Evolutionary conservation across 2,113 vertebrate species (phyloP), one percentile per base, ranked within the genome.

Genomic region (Pyxicephalus adspersus): DNA sequence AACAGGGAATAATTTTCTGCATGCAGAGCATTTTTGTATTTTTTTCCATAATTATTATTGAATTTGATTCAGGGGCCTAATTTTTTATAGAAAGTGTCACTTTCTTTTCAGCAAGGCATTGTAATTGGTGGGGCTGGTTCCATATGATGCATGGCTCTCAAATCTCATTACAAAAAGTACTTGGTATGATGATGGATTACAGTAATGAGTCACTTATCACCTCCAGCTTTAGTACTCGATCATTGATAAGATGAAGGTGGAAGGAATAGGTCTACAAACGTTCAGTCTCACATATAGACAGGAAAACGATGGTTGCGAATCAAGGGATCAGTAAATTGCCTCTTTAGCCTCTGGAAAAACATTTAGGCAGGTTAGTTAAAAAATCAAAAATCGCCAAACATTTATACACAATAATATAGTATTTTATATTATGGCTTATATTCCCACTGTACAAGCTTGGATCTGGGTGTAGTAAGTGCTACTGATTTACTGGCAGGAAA

Each of bases 1-100:
- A 50, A 81, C 54, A 55, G 29, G 50, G 65, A 77, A 50, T 23
- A 19, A 72, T 64, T 81, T 84, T 80, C 72, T 72, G 73, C 22
- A 58, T 26, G 72, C 66, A 28, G 55, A n/a, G 18, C 38, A 58
- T 72, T 81, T 77, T 84, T 76, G 60, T 50, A 64, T 54, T 84
- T 76, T 64, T 81, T 81, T 81, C 38, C 18, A 22, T 77, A 77
- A 77, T 72, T 65, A 71, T 72, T 84, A 77, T 84, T 81, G 66
- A 81, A 77, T 77, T 76, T 81, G 66, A 80, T 77, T 60, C 74
- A 64, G 15, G 52, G 58, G 58, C 9, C 58, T 61, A 34, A 58
- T 77, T 31, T 77, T 73, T 65, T 64, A 76, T 72, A 57, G 23
- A 76, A 34, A 45, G 20, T 72, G 73, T 68, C 83, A 76, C 63